A percentile compares a stretch with the other conserved stretches of the same genome.
phyloP scores from a whole-genome alignment of 2,888 invertebrate genomes.

The Acanthosepion pharaonis region DNA sequence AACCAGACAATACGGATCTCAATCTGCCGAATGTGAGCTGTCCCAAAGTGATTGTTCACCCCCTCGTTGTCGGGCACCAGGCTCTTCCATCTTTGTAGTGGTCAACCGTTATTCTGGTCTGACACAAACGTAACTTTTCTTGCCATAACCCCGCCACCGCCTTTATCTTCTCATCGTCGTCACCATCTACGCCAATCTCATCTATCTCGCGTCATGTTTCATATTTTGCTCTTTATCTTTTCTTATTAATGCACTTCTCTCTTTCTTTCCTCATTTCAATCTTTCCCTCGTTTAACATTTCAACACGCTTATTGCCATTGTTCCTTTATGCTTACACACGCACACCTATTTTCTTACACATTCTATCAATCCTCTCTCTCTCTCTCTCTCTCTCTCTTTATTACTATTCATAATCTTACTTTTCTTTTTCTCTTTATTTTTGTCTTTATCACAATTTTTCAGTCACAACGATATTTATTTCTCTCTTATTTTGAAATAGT shows the following conservation, averaged over 20 bases:
- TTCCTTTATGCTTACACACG: not conserved
- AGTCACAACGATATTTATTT: too few relatives aligned
- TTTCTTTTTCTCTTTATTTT: not conserved
- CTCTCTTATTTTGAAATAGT: too few relatives aligned
- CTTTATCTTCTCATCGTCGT: not conserved
- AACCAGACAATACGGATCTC: conserved; percentile 12
- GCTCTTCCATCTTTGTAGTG: not conserved
- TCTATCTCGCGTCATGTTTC: not conserved
- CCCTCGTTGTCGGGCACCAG: not conserved
- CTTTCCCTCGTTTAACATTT: not conserved
- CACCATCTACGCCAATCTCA: not conserved
- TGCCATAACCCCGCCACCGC: not conserved
- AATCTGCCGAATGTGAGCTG: conserved; percentile 33
- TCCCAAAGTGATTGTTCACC: conserved; percentile 13
- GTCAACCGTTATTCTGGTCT: conserved; percentile 20
- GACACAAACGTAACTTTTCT: not conserved
- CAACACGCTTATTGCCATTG: not conserved
- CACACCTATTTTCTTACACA: not conserved
- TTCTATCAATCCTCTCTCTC: not conserved
- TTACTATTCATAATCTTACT: not conserved
- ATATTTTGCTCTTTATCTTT: not conserved
- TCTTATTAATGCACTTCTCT: not conserved
- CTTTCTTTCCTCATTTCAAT: not conserved
- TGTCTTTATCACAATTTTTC: too few relatives aligned
- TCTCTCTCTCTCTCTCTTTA: not conserved